Conservation (phyloP, 2,113 vertebrate genomes). For the Chloropsis cyanopogon region DNA sequence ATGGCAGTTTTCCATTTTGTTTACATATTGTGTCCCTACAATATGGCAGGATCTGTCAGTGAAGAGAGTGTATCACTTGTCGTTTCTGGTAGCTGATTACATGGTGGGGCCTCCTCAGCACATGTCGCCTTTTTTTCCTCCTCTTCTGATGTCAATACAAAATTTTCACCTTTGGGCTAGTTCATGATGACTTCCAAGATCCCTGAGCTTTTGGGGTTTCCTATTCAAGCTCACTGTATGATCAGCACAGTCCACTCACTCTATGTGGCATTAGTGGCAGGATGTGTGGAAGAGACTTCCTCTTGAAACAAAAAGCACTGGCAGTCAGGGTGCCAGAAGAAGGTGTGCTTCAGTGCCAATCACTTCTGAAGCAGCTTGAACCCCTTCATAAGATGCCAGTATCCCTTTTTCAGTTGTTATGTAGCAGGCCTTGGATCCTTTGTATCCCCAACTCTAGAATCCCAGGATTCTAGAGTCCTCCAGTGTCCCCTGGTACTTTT, state of each 20-base stretch:
- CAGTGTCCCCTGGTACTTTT: background rate
- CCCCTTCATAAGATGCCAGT: background rate
- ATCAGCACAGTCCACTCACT: fast-evolving
- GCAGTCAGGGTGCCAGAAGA: background rate
- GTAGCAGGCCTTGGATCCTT: background rate
- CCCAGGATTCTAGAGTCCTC: background rate
- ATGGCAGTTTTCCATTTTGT: background rate
- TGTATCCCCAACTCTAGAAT: background rate
- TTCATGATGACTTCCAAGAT: background rate
- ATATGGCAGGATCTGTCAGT: background rate
- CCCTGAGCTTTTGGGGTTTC: background rate
- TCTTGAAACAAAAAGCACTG: background rate
- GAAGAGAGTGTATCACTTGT: background rate
- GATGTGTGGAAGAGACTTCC: background rate
- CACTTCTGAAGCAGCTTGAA: background rate
- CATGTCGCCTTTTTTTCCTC: background rate
- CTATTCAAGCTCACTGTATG: background rate
- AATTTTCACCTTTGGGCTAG: background rate
- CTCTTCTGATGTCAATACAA: background rate
- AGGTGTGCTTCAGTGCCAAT: background rate
- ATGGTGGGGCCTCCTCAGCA: background rate
- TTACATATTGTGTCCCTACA: too few relatives aligned
- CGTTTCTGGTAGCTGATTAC: background rate
- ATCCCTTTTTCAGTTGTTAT: background rate
- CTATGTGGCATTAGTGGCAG: background rate